Evolutionary conservation across 2,888 invertebrate genomes (phyloP), one percentile per base, ranked within the genome.

Genomic region (Eumacrocentrus americanus): DNA sequence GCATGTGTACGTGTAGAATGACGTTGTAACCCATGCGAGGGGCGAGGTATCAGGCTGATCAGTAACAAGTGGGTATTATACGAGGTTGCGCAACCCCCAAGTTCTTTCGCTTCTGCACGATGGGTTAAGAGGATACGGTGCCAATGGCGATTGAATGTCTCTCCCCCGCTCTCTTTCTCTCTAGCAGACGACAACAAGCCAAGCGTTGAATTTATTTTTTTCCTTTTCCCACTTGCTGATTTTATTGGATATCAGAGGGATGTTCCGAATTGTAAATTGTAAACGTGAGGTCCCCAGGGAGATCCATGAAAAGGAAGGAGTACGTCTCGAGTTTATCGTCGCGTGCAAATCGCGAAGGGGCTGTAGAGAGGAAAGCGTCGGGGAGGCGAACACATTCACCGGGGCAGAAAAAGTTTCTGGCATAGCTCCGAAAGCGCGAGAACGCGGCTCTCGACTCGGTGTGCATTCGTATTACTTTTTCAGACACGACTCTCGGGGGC

Each of bases 41-140:
- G 58, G 62, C 63, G 68, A 70, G 65, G 67, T 71, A 76, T 73
- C 70, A 44, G 20, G 70, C 68, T 68, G 65, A 68, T 70, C 73
- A 65, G 77, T 75, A 77, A 77, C 77, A 77, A 77, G 77, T 77
- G 77, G 77, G 72, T 72, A 74, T 76, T 76, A 74, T 72, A 69
- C 67, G 66, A 64, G 55, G 57, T 63, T 62, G 58, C 60, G 57
- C 52, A 58, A 62, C 59, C 62, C 60, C 65, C 59, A 34, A 42
- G 54, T 51, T 44, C 47, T 55, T 46, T 38, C 53, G 53, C 56
- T 62, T 25, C 18, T 25, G 18, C 12, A 7, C 16, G 9, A n/a
- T 47, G 20, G 12, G 20, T n/a, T 18, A 23, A 47, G 12, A 47
- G 40, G 16, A 3, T 9, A 47, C 29, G 9, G 9, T 29, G 29